Evolutionary conservation across 2,888 invertebrate genomes (phyloP), one percentile per base, ranked within the genome.

Genomic region (Teleogryllus oceanicus): DNA sequence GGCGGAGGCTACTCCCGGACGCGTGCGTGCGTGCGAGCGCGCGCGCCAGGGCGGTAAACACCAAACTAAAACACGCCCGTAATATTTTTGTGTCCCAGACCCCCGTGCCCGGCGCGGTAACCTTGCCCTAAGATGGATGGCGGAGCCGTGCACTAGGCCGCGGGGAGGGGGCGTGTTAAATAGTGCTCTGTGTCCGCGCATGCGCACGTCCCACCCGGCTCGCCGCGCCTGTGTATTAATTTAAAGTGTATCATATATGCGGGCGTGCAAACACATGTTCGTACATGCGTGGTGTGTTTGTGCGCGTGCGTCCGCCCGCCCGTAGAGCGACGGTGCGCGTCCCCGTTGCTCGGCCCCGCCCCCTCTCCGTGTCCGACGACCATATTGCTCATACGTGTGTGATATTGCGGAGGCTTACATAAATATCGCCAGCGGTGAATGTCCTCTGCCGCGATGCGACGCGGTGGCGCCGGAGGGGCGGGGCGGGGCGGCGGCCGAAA

Each of bases 271-370:
- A 62, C 79, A 79, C 76, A 74, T 79, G 79, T 76, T 49, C 76
- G 75, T 79, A 79, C 76, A 79, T 79, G 76, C 76, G 49, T n/a
- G 49, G 77, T n/a, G 77, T 77, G 77, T 77, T n/a, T 77, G 77
- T 75, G 24, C 21, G 21, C 5, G 50, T 21, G 18, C 16, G 49
- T 49, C 77, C n/a, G 16, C 37, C 16, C n/a, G 16, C n/a, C 13
- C 62, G 62, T 62, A 18, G 16, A 13, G 16, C 62, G 16, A 62
- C 62, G 16, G 16, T 13, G n/a, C 62, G 13, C n/a, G 37, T 62
- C 62, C n/a, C 4, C 62, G 62, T 12, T 62, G 16, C 62, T n/a
- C 62, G 16, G 4, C 62, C 62, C 13, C 16, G n/a, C 62, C n/a
- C n/a, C 13, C 13, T 12, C 62, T 62, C 62, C 62, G 62, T 62